phyloP scores from a whole-genome alignment of 2,113 vertebrate genomes.

The Natator depressus region DNA sequence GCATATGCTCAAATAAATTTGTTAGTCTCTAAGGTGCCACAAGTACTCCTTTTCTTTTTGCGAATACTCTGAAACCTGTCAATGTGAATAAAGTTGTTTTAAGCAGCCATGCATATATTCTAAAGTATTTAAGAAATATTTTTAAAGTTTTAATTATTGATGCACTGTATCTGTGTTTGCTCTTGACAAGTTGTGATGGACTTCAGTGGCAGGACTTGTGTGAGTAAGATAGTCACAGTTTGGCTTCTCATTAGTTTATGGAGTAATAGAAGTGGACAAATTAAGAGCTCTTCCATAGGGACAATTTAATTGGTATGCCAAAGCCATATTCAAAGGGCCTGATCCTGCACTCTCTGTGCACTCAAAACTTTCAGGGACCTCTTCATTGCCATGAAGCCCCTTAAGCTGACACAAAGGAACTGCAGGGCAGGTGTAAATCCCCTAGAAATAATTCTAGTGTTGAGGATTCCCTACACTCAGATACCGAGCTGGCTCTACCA shows the following conservation, averaged over 20 bases:
- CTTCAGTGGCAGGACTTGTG: not conserved
- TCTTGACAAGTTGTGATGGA: not conserved
- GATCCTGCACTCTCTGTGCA: not conserved
- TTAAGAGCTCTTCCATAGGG: fast-evolving
- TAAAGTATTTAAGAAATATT: not conserved
- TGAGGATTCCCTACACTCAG: not conserved
- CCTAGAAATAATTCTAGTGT: not conserved
- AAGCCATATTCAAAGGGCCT: not conserved
- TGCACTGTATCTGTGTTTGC: not conserved
- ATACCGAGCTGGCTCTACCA: not conserved
- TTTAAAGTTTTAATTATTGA: not conserved
- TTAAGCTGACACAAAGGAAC: not conserved
- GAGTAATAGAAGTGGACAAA: not conserved
- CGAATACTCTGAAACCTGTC: too few species aligned
- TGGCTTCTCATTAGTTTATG: not conserved
- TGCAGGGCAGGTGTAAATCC: not conserved
- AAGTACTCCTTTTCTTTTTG: too few species aligned
- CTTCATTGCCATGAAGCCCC: fast-evolving
- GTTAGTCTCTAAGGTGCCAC: too few species aligned
- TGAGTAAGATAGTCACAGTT: not conserved
- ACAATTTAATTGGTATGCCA: not conserved
- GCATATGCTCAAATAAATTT: too few species aligned
- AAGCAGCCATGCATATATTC: conserved; percentile 26
- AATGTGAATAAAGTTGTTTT: not conserved
- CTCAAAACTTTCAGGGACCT: not conserved